Evolutionary conservation across 2,888 invertebrate species (phyloP).

Genomic region (Prostheceraeus crozeri): DNA sequence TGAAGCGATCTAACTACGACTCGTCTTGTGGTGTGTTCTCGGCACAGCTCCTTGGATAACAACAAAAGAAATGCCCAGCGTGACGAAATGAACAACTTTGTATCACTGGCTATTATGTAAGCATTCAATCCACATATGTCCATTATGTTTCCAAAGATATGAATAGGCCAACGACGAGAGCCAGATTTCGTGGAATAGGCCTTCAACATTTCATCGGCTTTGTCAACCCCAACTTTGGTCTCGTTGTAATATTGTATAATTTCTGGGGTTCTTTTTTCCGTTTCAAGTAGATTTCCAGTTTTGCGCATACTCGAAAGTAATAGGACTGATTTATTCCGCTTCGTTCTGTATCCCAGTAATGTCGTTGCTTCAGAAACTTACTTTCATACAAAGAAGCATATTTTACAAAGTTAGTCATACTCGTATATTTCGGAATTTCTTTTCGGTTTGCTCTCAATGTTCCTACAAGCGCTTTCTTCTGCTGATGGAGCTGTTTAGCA

Average conservation of each 20-base stretch:
- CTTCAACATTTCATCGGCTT: conserved; percentile 24
- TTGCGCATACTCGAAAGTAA: conserved; percentile 30
- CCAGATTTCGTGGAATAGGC: conserved; percentile 11
- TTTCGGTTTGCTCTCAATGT: conserved; percentile 14
- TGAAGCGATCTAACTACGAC: conserved; percentile 1
- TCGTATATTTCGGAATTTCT: conserved; percentile 26
- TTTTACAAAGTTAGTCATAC: too few relatives aligned
- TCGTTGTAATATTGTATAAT: conserved; percentile 27
- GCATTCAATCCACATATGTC: conserved; percentile 26
- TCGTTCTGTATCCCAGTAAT: conserved; percentile 20
- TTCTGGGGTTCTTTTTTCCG: conserved; percentile 28
- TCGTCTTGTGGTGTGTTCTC: conserved; percentile 22
- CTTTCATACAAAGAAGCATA: conserved; percentile 25
- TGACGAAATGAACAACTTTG: conserved; percentile 5
- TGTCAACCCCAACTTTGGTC: conserved; percentile 20
- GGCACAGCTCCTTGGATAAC: conserved; percentile 15
- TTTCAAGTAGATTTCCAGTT: conserved; percentile 16
- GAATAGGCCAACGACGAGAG: conserved; percentile 17
- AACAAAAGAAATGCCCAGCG: conserved; percentile 2
- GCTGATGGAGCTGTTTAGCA: conserved; percentile 25
- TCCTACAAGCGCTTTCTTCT: conserved; percentile 22
- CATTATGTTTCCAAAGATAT: conserved; percentile 25
- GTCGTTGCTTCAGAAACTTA: conserved; percentile 15
- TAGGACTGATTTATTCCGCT: conserved; percentile 21
- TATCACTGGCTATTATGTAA: conserved; percentile 21